A percentile compares a stretch with the other conserved stretches of the same genome.
phyloP scores from a whole-genome alignment of 2,113 vertebrate species.

The Cryptotis parvus region DNA sequence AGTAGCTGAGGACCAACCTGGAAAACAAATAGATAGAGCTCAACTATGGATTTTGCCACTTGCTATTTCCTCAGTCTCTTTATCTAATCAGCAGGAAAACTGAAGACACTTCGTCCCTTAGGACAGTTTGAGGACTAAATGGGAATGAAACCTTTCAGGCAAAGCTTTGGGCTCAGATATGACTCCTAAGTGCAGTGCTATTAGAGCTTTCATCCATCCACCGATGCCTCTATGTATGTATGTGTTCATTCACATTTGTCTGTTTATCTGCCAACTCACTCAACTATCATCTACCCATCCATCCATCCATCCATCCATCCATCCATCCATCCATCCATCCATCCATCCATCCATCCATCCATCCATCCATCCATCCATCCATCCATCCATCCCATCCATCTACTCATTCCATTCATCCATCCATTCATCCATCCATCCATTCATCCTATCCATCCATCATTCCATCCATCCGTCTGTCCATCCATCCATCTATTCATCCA shows the following conservation, averaged over 20 bases:
- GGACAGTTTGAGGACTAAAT: neutral
- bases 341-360: neutral
- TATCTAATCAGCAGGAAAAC: neutral
- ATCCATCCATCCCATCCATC: neutral
- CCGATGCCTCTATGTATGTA: no score
- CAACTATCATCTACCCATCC: neutral
- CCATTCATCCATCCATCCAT: neutral
- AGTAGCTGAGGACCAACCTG: neutral
- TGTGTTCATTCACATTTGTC: no score
- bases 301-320: neutral
- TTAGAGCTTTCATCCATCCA: neutral
- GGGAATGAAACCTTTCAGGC: neutral
- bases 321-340: no score
- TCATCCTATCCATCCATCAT: no score
- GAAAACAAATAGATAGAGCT: neutral
- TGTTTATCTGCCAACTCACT: no score
- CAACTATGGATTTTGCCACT: neutral
- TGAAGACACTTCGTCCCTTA: neutral
- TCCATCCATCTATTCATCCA: no score
- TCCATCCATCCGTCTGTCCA: no score
- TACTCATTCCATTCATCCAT: no score
- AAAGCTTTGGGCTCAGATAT: neutral
- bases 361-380: neutral
- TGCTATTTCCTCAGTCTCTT: conserved; percentile 20
- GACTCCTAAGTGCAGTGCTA: neutral